Evolutionary conservation across 2,888 invertebrate species (phyloP).

Genomic region (Gastrophysa polygoni): DNA sequence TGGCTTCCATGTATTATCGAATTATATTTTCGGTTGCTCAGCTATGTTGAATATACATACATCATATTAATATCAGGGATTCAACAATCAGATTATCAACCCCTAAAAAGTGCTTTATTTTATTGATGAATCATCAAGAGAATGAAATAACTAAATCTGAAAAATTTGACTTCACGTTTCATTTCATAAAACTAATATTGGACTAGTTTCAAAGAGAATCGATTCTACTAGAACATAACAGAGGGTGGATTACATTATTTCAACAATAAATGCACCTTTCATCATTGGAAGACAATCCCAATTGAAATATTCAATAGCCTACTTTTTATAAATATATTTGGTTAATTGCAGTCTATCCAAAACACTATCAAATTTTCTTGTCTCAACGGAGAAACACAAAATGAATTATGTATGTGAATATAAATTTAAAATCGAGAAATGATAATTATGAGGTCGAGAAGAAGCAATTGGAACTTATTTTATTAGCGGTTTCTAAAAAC

Average conservation of each 20-base stretch:
- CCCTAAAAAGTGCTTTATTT: neutral
- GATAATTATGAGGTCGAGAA: too few relatives aligned
- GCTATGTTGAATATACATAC: constrained; percentile 17
- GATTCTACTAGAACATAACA: constrained; percentile 22
- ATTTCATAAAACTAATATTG: too few relatives aligned
- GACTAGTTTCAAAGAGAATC: too few relatives aligned
- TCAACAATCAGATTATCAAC: neutral
- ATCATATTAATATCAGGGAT: constrained; percentile 13
- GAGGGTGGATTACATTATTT: constrained; percentile 11
- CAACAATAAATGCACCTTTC: constrained; percentile 25
- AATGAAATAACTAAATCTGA: too few relatives aligned
- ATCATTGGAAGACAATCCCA: constrained; percentile 42
- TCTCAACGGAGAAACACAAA: neutral
- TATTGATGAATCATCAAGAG: too few relatives aligned
- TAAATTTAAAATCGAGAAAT: too few relatives aligned
- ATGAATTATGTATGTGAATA: too few relatives aligned
- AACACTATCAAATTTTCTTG: neutral
- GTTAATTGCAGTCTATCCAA: constrained; percentile 52
- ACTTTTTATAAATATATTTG: constrained; percentile 38
- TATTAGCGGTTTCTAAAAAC: too few relatives aligned
- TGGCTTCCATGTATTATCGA: too few relatives aligned
- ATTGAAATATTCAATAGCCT: constrained; percentile 31
- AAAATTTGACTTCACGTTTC: too few relatives aligned
- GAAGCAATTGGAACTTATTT: too few relatives aligned
- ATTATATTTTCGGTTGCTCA: neutral